Base-by-base conservation (phyloP, 2,113 vertebrate species). In the Hemiprocne comata region DNA sequence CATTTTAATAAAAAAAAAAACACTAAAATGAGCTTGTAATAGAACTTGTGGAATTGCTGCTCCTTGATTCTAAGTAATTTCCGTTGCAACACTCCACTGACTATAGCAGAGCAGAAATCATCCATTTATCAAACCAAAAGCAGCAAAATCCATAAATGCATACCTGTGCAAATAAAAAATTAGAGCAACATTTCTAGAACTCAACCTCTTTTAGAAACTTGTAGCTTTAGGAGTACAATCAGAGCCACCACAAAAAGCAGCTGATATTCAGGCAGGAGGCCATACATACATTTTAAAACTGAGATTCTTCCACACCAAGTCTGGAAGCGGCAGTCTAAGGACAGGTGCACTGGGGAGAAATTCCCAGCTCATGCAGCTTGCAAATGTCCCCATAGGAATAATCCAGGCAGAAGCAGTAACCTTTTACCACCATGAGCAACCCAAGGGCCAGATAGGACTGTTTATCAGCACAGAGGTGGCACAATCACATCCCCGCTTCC, bases 381-480 rank as follows among this genome's bases (percentile, higher is more conserved):
- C 20, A 65, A 4, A 17, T 1, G 1, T 64, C 18, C 57, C 44
- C 60, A 70, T 33, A 50, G 51, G 36, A 60, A 44, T 7, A 19
- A 5, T 13, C 20, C 1, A 14, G 50, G 60, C 64, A 60, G 60
- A 20, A 50, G 46, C 6, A 1, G 29, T 25, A 21, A 11, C 7
- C 21, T 26, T 78, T 79, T 60, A 11, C 25, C 23, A 51, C 33
- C 50, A 28, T 0, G 0, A 11, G 29, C 58, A 60, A 25, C 10
- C 48, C 26, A 17, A 48, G 18, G 58, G 53, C 18, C 3, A 2
- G 20, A 7, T 17, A 12, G 6, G 9, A 26, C 13, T 31, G 17
- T 4, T 48, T 7, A 2, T 3, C 53, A 38, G 34, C 0, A 7
- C 71, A 53, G 29, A 33, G 33, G 36, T 3, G 4, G 34, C 53